phyloP scores from a whole-genome alignment of 1,140 invertebrate genomes.

The Anastrepha obliqua region DNA sequence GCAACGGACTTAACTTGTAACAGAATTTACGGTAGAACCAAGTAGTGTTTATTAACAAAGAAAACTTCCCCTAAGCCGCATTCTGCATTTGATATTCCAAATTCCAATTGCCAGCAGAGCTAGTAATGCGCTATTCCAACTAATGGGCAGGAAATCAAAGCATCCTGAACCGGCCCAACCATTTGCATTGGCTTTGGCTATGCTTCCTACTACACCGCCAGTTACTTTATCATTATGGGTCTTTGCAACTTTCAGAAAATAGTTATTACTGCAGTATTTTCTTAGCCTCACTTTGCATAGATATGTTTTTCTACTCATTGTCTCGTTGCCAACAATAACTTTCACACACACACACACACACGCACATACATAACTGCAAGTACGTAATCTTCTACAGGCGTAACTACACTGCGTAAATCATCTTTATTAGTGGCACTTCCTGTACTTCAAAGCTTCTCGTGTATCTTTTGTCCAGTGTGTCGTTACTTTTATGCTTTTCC shows the following conservation, averaged over 20 bases:
- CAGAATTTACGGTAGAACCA: too few species aligned
- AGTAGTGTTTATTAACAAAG: too few species aligned
- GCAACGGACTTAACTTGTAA: too few species aligned
- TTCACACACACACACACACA: background rate
- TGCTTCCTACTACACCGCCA: background rate
- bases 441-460: conserved; percentile 17
- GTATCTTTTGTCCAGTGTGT: conserved; percentile 3
- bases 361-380: background rate
- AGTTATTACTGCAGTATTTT: conserved; percentile 43
- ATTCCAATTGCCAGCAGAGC: too few species aligned
- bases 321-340: background rate
- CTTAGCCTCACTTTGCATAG: background rate
- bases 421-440: conserved; percentile 39
- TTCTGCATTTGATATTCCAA: too few species aligned
- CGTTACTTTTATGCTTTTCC: conserved; percentile 17
- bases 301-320: background rate
- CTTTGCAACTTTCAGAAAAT: conserved; percentile 9
- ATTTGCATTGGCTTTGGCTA: conserved; percentile 5
- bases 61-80: too few species aligned
- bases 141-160: conserved; percentile 26
- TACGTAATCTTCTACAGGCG: background rate
- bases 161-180: background rate
- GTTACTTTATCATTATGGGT: conserved; percentile 39
- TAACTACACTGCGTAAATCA: conserved; percentile 31
- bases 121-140: background rate